These are phyloP conservation scores for Oegoconia quadripuncta DNA, from an alignment of 2,888 invertebrate genomes.

Conservation along the genomic window DNA sequence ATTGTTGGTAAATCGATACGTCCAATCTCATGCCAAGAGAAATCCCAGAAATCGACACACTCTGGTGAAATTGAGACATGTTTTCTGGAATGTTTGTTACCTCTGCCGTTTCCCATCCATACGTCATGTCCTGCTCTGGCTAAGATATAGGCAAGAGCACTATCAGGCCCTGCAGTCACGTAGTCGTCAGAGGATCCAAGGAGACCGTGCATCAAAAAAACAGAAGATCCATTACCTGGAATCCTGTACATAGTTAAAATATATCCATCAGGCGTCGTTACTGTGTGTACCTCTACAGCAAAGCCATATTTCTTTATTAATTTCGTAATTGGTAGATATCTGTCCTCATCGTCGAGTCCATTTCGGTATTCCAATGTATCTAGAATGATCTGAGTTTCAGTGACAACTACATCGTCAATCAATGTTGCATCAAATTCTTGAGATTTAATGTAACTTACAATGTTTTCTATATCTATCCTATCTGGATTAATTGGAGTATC, in stretches of 20 bases:
- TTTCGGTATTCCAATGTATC: neutral
- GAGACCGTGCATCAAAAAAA: slow-evolving; percentile 87
- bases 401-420: neutral
- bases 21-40: slow-evolving; percentile 88
- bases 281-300: slow-evolving; percentile 17
- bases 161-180: slow-evolving; percentile 79
- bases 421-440: too few species aligned
- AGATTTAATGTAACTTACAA: too few species aligned
- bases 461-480: neutral
- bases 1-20: slow-evolving; percentile 84
- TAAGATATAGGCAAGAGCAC: slow-evolving; percentile 77
- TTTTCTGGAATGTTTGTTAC: slow-evolving; percentile 80
- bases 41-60: slow-evolving; percentile 74
- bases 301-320: slow-evolving; percentile 7
- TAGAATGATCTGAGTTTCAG: neutral
- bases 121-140: slow-evolving; percentile 81
- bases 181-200: slow-evolving; percentile 84
- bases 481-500: neutral
- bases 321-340: slow-evolving; percentile 1
- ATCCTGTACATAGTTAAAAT: slow-evolving; percentile 23
- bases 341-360: slow-evolving; percentile 1
- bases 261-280: slow-evolving; percentile 30
- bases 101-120: slow-evolving; percentile 88
- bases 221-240: slow-evolving; percentile 40
- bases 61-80: slow-evolving; percentile 54